These are phyloP conservation scores for Lepilemur septentrionalis DNA, from an alignment of 2,797 vertebrate species.

Conservation along the genomic window DNA sequence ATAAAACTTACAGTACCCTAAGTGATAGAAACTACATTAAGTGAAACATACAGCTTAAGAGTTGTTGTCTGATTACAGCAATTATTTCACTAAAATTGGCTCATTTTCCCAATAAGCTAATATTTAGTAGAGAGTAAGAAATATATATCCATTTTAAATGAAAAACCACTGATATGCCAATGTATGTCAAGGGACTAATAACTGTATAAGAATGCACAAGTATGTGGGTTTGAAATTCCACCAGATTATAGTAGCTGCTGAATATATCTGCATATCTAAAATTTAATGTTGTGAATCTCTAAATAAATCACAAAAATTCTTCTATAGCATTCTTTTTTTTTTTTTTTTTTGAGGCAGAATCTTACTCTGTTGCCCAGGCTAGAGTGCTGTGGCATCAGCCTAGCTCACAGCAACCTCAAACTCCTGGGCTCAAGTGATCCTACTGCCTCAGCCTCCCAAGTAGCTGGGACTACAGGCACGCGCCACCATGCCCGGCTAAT, in stretches of 20 bases:
- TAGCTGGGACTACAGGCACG: too few relatives aligned
- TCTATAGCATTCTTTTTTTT: not conserved
- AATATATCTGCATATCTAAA: not conserved
- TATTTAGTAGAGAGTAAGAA: not conserved
- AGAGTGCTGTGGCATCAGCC: too few relatives aligned
- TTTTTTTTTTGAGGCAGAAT: too few relatives aligned
- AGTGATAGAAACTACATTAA: not conserved
- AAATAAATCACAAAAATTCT: constrained; percentile 25
- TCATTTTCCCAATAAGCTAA: constrained; percentile 14
- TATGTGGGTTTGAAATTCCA: constrained; percentile 22
- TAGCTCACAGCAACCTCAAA: too few relatives aligned
- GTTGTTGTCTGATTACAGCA: not conserved
- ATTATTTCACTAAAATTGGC: not conserved
- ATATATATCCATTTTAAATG: not conserved
- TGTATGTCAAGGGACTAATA: not conserved
- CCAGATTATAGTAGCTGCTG: not conserved
- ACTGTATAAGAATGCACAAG: not conserved
- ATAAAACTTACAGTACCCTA: not conserved
- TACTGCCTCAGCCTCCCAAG: too few relatives aligned
- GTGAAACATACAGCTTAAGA: not conserved
- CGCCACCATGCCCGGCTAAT: too few relatives aligned
- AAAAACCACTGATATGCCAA: not conserved
- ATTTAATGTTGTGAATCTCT: constrained; percentile 1
- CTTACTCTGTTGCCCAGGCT: too few relatives aligned
- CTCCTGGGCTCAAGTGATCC: too few relatives aligned